Base-by-base conservation (phyloP, 2,113 vertebrate genomes). In the Colaptes auratus region DNA sequence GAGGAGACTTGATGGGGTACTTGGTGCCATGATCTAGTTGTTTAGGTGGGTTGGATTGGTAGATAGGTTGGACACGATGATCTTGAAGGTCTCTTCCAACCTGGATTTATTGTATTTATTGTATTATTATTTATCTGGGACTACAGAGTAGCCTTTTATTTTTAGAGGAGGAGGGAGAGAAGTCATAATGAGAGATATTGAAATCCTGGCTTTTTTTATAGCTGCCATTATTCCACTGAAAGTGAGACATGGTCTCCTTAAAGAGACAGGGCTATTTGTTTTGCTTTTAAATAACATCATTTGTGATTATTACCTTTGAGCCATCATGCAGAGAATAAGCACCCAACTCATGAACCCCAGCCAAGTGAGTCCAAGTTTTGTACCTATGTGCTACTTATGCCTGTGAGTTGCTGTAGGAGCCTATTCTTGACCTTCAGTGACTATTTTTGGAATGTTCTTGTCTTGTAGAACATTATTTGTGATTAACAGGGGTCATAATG, bases 141-240 rank as follows among this genome's bases (percentile, higher is more conserved):
- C 80, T 91, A 69, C 63, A 86, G 87, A 96, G 88, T 96, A 90
- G 92, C 91, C 84, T 96, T 96, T 92, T 92, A 91, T 86, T 82
- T 95, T 96, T 94, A 96, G 80, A 88, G 0, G 11, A 96, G 82
- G 55, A 28, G 88, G 76, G 89, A 96, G 90, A 96, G 86, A 95
- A 97, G 91, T 95, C 90, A 88, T 95, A 93, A 95, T 48, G 55
- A 96, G 93, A 81, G 91, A 76, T 93, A 95, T 42, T 97, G 94
- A 97, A 97, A 97, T 95, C 88, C 78, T 92, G 93, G 66, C 81
- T 97, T 56, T 48, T 96, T 79, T 96, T 97, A 91, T 94, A 91
- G 73, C 76, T 96, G 92, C 91, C 52, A 79, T 96, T 95, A 93
- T 94, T 94, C 69, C 73, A 25, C 63, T 53, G 83, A 91, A 88